A percentile compares a stretch with the other conserved stretches of the same genome.
Conservation (phyloP, 2,888 invertebrate species). For the Drosophila limbata region DNA sequence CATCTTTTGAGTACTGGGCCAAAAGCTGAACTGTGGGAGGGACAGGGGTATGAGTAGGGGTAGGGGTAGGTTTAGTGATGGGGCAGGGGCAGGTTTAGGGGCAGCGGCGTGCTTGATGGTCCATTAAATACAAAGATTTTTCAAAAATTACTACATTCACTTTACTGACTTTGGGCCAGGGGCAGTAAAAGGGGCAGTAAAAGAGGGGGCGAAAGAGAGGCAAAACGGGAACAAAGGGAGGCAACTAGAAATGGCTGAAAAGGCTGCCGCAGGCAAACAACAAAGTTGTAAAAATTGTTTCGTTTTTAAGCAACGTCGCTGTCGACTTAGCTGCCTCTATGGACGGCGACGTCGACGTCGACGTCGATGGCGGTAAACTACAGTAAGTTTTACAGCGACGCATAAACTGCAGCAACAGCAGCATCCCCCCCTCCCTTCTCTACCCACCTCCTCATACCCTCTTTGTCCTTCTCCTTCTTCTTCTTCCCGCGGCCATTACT, state of each 20-base stretch:
- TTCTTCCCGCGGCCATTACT: constrained; percentile 22
- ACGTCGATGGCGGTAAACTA: constrained; percentile 66
- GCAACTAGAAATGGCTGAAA: constrained; percentile 68
- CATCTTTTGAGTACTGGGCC: neutral
- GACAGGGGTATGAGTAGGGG: neutral
- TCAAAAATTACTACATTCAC: constrained; percentile 78
- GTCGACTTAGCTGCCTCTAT: constrained; percentile 14
- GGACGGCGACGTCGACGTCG: constrained; percentile 6
- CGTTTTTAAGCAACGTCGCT: constrained; percentile 65
- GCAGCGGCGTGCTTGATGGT: constrained; percentile 72
- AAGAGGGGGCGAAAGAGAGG: no score
- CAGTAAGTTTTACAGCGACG: constrained; percentile 78
- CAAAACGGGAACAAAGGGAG: constrained; percentile 3
- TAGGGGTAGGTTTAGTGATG: constrained; percentile 1
- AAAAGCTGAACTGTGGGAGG: neutral
- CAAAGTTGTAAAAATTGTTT: constrained; percentile 84
- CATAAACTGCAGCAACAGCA: constrained; percentile 66
- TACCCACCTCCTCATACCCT: neutral
- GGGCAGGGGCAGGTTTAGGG: constrained; percentile 13
- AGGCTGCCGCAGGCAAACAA: constrained; percentile 76
- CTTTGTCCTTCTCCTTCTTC: neutral
- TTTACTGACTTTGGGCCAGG: constrained; percentile 51
- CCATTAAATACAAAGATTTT: constrained; percentile 83
- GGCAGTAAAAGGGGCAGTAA: neutral
- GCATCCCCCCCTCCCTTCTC: neutral